Evolutionary conservation across 2,797 vertebrate genomes (phyloP), one percentile per base, ranked within the genome.

Genomic region (Phrynocephalus guinanensis): DNA sequence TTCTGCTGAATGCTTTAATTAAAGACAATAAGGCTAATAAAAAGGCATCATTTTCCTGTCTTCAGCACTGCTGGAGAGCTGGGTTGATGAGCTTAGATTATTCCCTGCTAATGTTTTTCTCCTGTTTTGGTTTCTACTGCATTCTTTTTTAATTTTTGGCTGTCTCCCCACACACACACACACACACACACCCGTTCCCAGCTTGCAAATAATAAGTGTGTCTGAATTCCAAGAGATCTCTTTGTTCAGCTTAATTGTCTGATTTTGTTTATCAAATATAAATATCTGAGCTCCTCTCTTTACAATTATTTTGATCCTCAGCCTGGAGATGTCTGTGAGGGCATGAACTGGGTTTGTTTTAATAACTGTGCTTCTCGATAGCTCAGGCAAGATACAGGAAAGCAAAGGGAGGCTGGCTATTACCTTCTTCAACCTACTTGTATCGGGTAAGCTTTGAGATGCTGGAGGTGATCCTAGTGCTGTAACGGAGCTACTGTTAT

Each of bases 11-110:
- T 88, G 93, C 92, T 94, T 95, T 96, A 96, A 96, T 95, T 95
- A 96, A 96, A 96, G 95, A 95, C 95, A 96, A 96, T 95, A 95
- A 95, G 91, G 93, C 93, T 95, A 95, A 95, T 95, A 95, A 95
- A 95, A 96, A 94, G 94, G 91, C 94, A 94, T 94, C 91, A 94
- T 95, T 95, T 96, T 94, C 94, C 92, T 94, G 94, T 95, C 95
- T 95, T 91, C 92, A 85, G 92, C 94, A 0, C 95, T 87, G 93
- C 94, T 95, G 93, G 95, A 95, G 93, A 94, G 92, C 91, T 89
- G 86, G 86, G 85, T 83, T 94, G 94, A 94, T 95, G 93, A 94
- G 79, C 75, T 63, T 68, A 78, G 94, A 95, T 94, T 95, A 93
- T 94, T 95, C 93, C 86, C 91, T 72, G n/a, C 88, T 94, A 95